Percentiles rank a stretch among this genome's conserved stretches.
phyloP scores from a whole-genome alignment of 2,888 invertebrate genomes.

The Lasius platythorax region DNA sequence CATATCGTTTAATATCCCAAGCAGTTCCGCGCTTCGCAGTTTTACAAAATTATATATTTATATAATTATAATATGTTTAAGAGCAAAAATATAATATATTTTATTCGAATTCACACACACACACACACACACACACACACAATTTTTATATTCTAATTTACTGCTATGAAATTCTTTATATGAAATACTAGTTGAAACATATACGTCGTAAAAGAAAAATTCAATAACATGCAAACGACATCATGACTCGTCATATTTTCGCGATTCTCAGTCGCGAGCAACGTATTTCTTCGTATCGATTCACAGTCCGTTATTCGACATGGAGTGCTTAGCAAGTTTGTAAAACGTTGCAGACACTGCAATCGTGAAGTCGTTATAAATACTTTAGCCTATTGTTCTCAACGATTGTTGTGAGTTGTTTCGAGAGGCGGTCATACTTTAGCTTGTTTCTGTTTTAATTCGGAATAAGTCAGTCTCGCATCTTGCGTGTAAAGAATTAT shows the following conservation, averaged over 20 bases:
- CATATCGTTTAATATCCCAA: conserved; percentile 14
- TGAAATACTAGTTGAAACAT: not conserved
- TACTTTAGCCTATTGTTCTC: conserved; percentile 56
- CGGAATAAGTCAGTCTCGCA: conserved; percentile 13
- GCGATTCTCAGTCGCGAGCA: not conserved
- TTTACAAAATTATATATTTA: not conserved
- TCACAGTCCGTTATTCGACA: conserved; percentile 47
- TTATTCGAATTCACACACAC: too few relatives aligned
- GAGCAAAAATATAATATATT: not conserved
- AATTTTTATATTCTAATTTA: not conserved
- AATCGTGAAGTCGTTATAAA: conserved; percentile 50
- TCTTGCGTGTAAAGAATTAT: conserved; percentile 26
- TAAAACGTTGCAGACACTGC: conserved; percentile 28
- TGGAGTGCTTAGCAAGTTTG: conserved; percentile 41
- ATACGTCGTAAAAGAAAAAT: not conserved
- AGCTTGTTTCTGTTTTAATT: conserved; percentile 44
- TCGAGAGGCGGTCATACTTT: conserved; percentile 48
- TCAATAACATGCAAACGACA: not conserved
- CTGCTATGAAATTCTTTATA: not conserved
- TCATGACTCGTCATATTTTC: conserved; percentile 4
- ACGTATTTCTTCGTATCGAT: conserved; percentile 51
- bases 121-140: too few relatives aligned
- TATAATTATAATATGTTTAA: not conserved
- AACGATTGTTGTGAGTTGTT: conserved; percentile 51
- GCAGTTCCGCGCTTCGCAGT: not conserved